phyloP scores from a whole-genome alignment of 2,888 invertebrate species.

The Amphipoea lucens region DNA sequence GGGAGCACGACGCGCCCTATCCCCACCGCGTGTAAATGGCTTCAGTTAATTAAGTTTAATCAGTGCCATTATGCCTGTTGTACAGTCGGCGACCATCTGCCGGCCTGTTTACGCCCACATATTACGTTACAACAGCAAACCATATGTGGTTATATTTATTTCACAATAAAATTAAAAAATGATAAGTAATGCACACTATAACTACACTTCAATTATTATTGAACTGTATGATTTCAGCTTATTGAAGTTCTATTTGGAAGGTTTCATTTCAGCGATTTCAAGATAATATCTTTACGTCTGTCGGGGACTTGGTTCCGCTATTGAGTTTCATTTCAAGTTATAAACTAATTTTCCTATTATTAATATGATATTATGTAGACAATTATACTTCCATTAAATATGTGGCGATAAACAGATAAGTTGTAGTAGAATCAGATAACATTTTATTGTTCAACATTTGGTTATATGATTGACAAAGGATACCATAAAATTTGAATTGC shows the following conservation, averaged over 20 bases:
- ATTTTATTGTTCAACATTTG: constrained; percentile 64
- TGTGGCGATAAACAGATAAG: constrained; percentile 49
- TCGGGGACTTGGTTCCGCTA: constrained; percentile 1
- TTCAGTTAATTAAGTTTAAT: constrained; percentile 91
- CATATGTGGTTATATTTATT: constrained; percentile 59
- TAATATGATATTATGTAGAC: constrained; percentile 41
- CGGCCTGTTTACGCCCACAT: constrained; percentile 85
- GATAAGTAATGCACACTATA: neutral
- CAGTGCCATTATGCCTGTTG: constrained; percentile 82
- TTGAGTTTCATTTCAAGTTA: constrained; percentile 38
- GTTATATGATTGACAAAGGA: constrained; percentile 54
- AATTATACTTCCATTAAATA: constrained; percentile 54
- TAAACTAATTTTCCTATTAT: constrained; percentile 45
- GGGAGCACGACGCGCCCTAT: constrained; percentile 71
- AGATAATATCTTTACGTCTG: constrained; percentile 28
- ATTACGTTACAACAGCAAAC: constrained; percentile 81
- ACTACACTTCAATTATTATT: neutral
- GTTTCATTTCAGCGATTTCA: constrained; percentile 18
- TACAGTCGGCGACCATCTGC: constrained; percentile 84
- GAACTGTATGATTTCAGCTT: constrained; percentile 5
- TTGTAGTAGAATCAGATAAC: constrained; percentile 63
- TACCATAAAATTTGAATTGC: constrained; percentile 13
- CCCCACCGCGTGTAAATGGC: constrained; percentile 86
- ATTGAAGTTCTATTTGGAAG: neutral
- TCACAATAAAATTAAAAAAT: constrained; percentile 69